Percentiles rank a stretch among this genome's conserved stretches.
phyloP scores from a whole-genome alignment of 1,140 invertebrate species.

The Sycophaga agraensis region DNA sequence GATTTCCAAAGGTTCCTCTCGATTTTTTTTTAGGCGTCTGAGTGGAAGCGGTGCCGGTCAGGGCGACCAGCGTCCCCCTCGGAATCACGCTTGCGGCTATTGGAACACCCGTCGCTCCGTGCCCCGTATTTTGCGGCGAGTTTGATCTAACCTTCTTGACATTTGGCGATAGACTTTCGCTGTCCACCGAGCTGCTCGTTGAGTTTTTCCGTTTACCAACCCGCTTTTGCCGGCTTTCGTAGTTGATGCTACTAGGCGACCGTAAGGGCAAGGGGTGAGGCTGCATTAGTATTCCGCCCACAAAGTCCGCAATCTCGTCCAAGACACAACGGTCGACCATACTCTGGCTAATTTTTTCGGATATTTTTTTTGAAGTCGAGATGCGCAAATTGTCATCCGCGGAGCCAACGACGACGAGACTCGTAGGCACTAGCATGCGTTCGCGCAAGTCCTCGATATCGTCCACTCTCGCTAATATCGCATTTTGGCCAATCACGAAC shows the following conservation, averaged over 20 bases:
- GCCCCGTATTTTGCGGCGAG: slow-evolving; percentile 30
- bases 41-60: slow-evolving; percentile 14
- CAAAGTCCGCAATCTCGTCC: slow-evolving; percentile 67
- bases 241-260: slow-evolving; percentile 33
- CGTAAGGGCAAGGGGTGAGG: slow-evolving; percentile 64
- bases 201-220: slow-evolving; percentile 55
- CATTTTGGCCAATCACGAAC: slow-evolving; percentile 80
- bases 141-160: slow-evolving; percentile 49
- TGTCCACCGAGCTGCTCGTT: slow-evolving; percentile 60
- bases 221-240: slow-evolving; percentile 33
- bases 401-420: slow-evolving; percentile 78
- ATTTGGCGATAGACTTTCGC: slow-evolving; percentile 57
- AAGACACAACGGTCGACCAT: slow-evolving; percentile 80
- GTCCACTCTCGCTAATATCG: slow-evolving; percentile 65
- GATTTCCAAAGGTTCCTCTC: slow-evolving; percentile 12
- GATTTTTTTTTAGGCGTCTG: slow-evolving; percentile 21
- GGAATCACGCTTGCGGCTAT: slow-evolving; percentile 36
- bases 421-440: slow-evolving; percentile 74
- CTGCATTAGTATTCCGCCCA: slow-evolving; percentile 62
- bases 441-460: slow-evolving; percentile 78
- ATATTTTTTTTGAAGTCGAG: slow-evolving; percentile 68
- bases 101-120: slow-evolving; percentile 30
- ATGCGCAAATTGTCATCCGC: slow-evolving; percentile 78
- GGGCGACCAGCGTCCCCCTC: slow-evolving; percentile 45
- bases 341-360: slow-evolving; percentile 76